Evolutionary conservation across 2,797 vertebrate species (phyloP).

Genomic region (Cynopterus sphinx): DNA sequence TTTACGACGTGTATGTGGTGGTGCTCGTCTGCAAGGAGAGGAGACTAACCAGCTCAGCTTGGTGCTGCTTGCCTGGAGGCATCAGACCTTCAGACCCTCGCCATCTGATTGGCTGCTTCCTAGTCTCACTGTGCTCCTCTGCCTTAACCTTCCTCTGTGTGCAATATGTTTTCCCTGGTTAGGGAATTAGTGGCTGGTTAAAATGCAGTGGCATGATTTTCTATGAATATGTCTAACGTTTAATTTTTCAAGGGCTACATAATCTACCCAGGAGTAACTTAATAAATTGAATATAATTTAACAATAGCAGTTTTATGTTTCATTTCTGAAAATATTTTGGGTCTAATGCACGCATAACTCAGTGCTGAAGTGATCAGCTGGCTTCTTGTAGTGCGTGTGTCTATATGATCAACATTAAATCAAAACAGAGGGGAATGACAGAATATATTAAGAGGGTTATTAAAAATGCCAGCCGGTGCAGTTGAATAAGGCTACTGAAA

Average conservation of each 20-base stretch:
- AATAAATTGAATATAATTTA: constrained; percentile 72
- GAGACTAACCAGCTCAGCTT: constrained; percentile 31
- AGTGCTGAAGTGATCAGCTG: constrained; percentile 76
- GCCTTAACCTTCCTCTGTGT: constrained; percentile 79
- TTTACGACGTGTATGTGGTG: constrained; percentile 62
- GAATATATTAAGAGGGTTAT: constrained; percentile 85
- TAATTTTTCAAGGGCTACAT: constrained; percentile 71
- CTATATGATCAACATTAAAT: constrained; percentile 87
- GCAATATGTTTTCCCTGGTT: constrained; percentile 74
- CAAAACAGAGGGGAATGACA: constrained; percentile 87
- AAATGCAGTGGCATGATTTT: constrained; percentile 68
- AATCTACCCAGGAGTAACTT: constrained; percentile 67
- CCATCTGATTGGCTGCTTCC: constrained; percentile 66
- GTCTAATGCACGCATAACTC: constrained; percentile 56
- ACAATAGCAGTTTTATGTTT: constrained; percentile 78
- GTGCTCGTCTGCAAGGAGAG: constrained; percentile 35
- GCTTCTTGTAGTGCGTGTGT: constrained; percentile 74
- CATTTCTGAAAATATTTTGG: constrained; percentile 68
- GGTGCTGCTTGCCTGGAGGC: constrained; percentile 57
- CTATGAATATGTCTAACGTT: constrained; percentile 62
- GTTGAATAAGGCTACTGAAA: constrained; percentile 83
- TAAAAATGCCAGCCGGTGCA: constrained; percentile 83
- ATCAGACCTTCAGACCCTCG: constrained; percentile 56
- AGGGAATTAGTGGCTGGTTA: constrained; percentile 60
- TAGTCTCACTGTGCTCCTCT: constrained; percentile 63